Percentiles rank a stretch among this genome's conserved stretches.
phyloP scores from a whole-genome alignment of 2,888 invertebrate species.

The Elaeidobius kamerunicus region DNA sequence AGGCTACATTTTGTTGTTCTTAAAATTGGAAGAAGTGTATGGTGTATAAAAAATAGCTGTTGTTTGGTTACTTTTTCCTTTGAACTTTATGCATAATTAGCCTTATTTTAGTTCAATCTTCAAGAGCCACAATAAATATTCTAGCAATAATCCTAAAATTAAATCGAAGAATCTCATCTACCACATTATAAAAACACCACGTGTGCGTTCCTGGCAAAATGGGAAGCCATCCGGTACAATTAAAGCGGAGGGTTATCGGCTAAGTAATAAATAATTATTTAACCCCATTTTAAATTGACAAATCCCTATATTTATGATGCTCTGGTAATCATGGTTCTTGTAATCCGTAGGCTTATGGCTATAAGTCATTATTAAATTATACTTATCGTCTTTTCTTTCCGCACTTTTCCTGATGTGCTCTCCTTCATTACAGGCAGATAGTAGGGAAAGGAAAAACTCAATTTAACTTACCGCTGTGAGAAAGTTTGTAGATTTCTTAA shows the following conservation, averaged over 20 bases:
- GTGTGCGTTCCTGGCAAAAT: constrained; percentile 13
- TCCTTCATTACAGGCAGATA: constrained; percentile 19
- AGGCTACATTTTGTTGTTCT: too few species aligned
- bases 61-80: too few species aligned
- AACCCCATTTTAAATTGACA: constrained; percentile 45
- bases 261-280: constrained; percentile 43
- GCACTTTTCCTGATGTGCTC: constrained; percentile 30
- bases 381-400: constrained; percentile 42
- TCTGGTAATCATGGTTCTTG: constrained; percentile 43
- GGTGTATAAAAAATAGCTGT: too few species aligned
- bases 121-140: too few species aligned
- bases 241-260: constrained; percentile 35
- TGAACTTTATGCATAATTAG: too few species aligned
- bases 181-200: constrained; percentile 11
- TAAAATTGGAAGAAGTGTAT: too few species aligned
- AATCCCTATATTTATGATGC: constrained; percentile 43
- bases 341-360: constrained; percentile 43
- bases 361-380: constrained; percentile 45
- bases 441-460: constrained; percentile 19
- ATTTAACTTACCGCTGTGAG: constrained; percentile 16
- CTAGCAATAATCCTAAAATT: too few species aligned
- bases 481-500: constrained; percentile 1
- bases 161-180: too few species aligned
- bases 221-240: constrained; percentile 22
- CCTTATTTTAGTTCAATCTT: too few species aligned